phyloP scores from a whole-genome alignment of 2,888 invertebrate species.

The Agonopterix heracliana region DNA sequence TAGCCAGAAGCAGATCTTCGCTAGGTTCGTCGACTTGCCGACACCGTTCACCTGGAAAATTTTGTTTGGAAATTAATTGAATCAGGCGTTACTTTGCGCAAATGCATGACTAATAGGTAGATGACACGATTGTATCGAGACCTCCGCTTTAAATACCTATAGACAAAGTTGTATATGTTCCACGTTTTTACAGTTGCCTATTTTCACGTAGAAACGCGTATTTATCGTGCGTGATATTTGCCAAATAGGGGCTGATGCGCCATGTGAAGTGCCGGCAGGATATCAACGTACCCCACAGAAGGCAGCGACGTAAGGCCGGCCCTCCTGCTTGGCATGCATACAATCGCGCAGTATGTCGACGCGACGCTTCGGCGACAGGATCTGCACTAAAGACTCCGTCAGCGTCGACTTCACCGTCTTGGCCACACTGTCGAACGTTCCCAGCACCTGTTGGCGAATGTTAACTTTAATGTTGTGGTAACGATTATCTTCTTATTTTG shows the following conservation, averaged over 20 bases:
- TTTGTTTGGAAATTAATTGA: too few species aligned
- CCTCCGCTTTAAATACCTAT: too few species aligned
- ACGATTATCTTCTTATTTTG: too few species aligned
- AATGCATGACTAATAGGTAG: too few species aligned
- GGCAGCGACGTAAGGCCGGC: constrained; percentile 95
- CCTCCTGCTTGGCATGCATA: constrained; percentile 88
- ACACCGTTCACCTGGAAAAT: constrained; percentile 94
- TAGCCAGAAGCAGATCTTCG: constrained; percentile 99
- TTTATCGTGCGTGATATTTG: too few species aligned
- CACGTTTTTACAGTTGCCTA: too few species aligned
- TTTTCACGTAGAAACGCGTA: too few species aligned
- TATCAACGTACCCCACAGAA: constrained; percentile 90
- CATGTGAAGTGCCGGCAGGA: too few species aligned
- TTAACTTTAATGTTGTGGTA: not conserved
- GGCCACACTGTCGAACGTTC: constrained; percentile 96
- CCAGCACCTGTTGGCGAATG: constrained; percentile 77
- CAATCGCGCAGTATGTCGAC: constrained; percentile 98
- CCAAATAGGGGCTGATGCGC: too few species aligned
- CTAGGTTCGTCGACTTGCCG: constrained; percentile 98
- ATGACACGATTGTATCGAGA: too few species aligned
- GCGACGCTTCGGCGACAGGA: constrained; percentile 95
- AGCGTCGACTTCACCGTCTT: constrained; percentile 91
- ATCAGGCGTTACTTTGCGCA: too few species aligned
- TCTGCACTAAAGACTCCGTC: constrained; percentile 93
- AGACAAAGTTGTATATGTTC: too few species aligned